phyloP scores from a whole-genome alignment of 2,797 vertebrate genomes.

The Phrynocephalus vlangalii region DNA sequence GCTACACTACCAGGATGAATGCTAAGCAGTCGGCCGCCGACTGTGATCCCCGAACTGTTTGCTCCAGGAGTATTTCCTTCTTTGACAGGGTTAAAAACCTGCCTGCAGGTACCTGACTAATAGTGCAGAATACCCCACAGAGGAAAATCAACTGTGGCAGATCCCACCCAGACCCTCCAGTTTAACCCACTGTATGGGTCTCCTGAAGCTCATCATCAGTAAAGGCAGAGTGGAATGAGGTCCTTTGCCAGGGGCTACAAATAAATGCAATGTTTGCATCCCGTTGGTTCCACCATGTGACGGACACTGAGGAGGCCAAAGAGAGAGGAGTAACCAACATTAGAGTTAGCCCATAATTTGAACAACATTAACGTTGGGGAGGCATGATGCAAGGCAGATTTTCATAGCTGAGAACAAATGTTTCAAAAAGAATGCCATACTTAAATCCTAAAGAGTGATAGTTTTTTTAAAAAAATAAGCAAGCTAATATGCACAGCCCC shows the following conservation, averaged over 20 bases:
- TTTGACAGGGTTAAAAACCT: not conserved
- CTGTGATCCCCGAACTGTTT: not conserved
- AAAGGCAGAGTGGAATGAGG: not conserved
- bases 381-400: too few species aligned
- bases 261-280: not conserved
- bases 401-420: too few species aligned
- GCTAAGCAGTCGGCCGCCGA: not conserved
- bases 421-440: too few species aligned
- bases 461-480: too few species aligned
- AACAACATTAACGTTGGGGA: too few species aligned
- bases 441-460: too few species aligned
- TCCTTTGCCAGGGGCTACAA: not conserved
- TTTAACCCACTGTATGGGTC: not conserved
- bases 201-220: not conserved
- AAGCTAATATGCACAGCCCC: too few species aligned
- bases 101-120: not conserved
- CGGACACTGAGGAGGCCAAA: not conserved
- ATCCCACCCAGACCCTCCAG: not conserved
- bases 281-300: not conserved
- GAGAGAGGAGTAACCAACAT: not conserved
- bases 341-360: too few species aligned
- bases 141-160: not conserved
- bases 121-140: not conserved
- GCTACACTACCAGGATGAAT: not conserved
- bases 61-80: not conserved